Conservation (phyloP, 2,797 vertebrate genomes). For the Clarias pachynema region DNA sequence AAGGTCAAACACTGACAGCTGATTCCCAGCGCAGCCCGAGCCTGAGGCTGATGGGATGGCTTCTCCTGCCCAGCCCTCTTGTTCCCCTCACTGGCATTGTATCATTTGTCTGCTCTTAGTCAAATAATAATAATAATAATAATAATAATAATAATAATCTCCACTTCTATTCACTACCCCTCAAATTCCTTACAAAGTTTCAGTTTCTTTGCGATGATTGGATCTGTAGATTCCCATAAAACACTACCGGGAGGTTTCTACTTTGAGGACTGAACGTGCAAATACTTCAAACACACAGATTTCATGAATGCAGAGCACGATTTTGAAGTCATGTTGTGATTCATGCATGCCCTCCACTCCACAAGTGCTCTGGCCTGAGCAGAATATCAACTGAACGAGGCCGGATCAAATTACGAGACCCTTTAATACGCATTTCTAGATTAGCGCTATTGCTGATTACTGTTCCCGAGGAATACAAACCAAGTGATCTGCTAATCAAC, state of each 20-base stretch:
- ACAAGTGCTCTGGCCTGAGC: conserved; percentile 31
- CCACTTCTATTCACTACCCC: too few relatives aligned
- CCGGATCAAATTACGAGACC: conserved; percentile 39
- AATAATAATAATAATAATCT: too few relatives aligned
- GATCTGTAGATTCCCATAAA: not conserved
- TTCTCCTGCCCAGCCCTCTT: too few relatives aligned
- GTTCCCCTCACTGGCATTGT: too few relatives aligned
- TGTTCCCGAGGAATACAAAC: conserved; percentile 48
- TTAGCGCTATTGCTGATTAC: conserved; percentile 45
- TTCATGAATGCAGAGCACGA: not conserved
- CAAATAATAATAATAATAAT: too few relatives aligned
- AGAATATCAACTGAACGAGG: conserved; percentile 35
- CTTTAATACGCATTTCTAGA: conserved; percentile 55
- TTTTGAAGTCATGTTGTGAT: conserved; percentile 22
- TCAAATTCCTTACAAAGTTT: not conserved
- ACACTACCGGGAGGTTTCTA: not conserved
- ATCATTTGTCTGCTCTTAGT: too few relatives aligned
- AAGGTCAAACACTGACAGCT: too few relatives aligned
- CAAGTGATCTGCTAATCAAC: conserved; percentile 36
- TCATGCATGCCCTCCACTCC: conserved; percentile 18
- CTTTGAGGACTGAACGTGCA: conserved; percentile 8
- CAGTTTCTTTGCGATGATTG: not conserved
- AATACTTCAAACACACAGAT: not conserved
- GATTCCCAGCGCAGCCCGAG: too few relatives aligned
- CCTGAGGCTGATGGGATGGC: too few relatives aligned